These are phyloP conservation scores for Sebastes nivosus DNA, from an alignment of 2,797 vertebrate species.

Conservation along the genomic window DNA sequence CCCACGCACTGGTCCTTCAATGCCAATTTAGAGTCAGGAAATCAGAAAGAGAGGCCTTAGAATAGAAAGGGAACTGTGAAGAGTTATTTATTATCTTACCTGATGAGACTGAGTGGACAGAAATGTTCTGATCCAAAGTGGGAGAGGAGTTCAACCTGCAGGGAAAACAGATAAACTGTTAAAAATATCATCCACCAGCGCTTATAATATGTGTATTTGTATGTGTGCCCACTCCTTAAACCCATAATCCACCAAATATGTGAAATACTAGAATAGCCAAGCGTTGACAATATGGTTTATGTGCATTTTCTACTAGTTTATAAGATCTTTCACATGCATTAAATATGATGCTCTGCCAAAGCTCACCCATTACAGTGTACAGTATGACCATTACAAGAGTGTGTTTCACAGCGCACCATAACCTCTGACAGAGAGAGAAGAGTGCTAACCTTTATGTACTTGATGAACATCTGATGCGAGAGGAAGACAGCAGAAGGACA, in stretches of 20 bases:
- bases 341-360: slow-evolving; percentile 54
- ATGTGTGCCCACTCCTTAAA: slow-evolving; percentile 8
- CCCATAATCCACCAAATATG: slow-evolving; percentile 33
- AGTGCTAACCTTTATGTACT: slow-evolving; percentile 99
- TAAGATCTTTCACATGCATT: slow-evolving; percentile 80
- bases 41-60: background rate
- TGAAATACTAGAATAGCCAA: background rate
- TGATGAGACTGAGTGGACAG: slow-evolving; percentile 97
- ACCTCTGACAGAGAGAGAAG: slow-evolving; percentile 78
- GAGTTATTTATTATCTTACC: slow-evolving; percentile 77
- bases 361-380: slow-evolving; percentile 41
- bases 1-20: background rate
- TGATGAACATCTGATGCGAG: slow-evolving; percentile 99
- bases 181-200: background rate
- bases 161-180: slow-evolving; percentile 25
- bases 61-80: background rate
- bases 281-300: background rate
- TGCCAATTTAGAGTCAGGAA: background rate
- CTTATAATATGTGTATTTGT: background rate
- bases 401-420: slow-evolving; percentile 69
- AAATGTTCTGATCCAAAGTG: slow-evolving; percentile 99
- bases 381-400: background rate
- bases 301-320: slow-evolving; percentile 10
- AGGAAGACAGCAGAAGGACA: slow-evolving; percentile 81
- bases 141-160: slow-evolving; percentile 94